These are phyloP conservation scores for Ahaetulla prasina DNA, from an alignment of 2,113 vertebrate species.

Conservation along the genomic window DNA sequence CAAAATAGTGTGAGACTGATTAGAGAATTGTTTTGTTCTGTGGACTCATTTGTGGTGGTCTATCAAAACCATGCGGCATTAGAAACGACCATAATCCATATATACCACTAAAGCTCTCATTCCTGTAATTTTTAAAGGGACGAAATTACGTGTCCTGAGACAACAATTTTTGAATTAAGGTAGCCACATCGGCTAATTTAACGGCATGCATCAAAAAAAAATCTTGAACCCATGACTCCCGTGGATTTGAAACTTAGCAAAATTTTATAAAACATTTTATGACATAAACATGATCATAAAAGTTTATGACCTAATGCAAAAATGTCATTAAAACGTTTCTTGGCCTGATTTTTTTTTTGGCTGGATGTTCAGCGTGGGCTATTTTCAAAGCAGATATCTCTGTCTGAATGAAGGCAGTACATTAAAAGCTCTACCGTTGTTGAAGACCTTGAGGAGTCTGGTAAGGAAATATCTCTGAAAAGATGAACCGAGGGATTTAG, in stretches of 20 bases:
- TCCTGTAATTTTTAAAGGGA: background rate
- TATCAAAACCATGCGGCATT: background rate
- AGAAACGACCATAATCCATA: background rate
- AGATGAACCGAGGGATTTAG: background rate
- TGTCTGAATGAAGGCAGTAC: background rate
- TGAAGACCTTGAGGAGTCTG: background rate
- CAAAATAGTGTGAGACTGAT: background rate
- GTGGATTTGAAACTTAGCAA: background rate
- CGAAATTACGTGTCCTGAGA: background rate
- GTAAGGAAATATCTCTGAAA: background rate
- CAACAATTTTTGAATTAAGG: background rate
- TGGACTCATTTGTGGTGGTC: background rate
- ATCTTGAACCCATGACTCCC: background rate
- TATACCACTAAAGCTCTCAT: background rate
- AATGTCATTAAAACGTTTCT: background rate
- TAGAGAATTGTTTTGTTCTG: background rate
- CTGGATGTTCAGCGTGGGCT: background rate
- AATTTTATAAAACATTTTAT: background rate
- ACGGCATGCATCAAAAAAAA: background rate
- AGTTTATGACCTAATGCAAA: background rate
- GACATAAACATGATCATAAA: background rate
- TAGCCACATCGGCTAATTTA: background rate
- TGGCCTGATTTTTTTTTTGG: background rate
- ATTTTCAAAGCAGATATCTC: background rate
- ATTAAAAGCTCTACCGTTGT: background rate